Evolutionary conservation across 2,113 vertebrate genomes (phyloP).

Genomic region (Perca flavescens): DNA sequence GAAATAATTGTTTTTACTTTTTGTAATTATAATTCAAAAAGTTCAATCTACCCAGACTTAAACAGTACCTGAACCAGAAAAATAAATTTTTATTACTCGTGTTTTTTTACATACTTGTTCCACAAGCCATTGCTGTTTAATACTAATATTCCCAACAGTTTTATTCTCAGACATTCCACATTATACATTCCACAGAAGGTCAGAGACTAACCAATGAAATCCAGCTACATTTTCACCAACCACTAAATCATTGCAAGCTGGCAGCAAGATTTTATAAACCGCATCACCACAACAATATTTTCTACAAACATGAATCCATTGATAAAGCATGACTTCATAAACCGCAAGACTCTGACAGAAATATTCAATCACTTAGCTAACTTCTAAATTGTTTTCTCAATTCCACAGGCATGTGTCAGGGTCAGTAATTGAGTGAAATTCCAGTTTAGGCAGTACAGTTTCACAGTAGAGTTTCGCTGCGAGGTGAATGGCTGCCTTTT

Average conservation of each 20-base stretch:
- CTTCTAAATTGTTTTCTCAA: conserved; percentile 54
- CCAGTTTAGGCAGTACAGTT: conserved; percentile 68
- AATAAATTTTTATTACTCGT: background rate
- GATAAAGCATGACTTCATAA: conserved; percentile 20
- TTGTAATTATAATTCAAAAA: too few relatives aligned
- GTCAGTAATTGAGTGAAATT: conserved; percentile 54
- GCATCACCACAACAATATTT: background rate
- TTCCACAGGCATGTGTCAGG: conserved; percentile 71
- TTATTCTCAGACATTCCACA: background rate
- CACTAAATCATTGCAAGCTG: background rate
- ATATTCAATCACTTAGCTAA: conserved; percentile 32
- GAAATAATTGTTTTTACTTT: background rate
- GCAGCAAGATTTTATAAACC: background rate
- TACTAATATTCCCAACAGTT: background rate
- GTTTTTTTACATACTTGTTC: background rate
- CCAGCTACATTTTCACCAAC: background rate
- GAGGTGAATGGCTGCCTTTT: conserved; percentile 29
- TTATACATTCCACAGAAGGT: background rate
- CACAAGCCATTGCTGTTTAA: background rate
- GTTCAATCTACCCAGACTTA: too few relatives aligned
- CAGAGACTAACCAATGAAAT: background rate
- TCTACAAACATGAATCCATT: conserved; percentile 1
- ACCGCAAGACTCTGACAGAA: conserved; percentile 19
- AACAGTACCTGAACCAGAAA: background rate
- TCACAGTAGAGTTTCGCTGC: conserved; percentile 54